Conservation (phyloP, 2,797 vertebrate species). For the Parauchenoglanis ngamensis region DNA sequence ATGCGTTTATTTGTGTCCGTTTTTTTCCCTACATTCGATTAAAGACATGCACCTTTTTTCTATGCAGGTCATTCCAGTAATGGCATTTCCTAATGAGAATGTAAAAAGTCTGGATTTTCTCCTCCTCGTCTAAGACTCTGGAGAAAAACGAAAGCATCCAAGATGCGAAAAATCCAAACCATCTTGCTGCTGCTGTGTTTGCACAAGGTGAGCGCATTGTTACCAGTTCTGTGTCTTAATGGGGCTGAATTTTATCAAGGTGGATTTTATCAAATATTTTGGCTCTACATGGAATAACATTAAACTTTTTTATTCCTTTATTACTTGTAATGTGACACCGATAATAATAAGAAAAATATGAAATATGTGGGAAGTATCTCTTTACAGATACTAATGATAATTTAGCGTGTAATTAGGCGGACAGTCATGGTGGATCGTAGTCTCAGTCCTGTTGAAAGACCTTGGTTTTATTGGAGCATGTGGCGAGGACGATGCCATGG, state of each 20-base stretch:
- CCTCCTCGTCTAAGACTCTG: constrained; percentile 62
- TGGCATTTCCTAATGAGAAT: constrained; percentile 48
- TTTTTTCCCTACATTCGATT: neutral
- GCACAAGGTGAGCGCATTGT: constrained; percentile 73
- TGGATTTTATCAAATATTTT: neutral
- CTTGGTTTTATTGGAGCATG: constrained; percentile 41
- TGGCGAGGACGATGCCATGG: constrained; percentile 7
- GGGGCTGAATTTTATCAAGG: too few species aligned
- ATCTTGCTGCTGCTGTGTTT: constrained; percentile 69
- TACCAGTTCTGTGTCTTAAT: neutral
- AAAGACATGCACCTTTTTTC: neutral
- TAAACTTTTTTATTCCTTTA: neutral
- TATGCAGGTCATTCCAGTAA: constrained; percentile 35
- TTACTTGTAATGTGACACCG: neutral
- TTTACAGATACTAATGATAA: constrained; percentile 12
- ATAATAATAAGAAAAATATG: neutral
- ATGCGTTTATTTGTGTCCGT: neutral
- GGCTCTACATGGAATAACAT: neutral
- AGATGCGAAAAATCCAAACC: constrained; percentile 72
- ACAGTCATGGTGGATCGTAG: neutral
- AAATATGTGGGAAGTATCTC: constrained; percentile 20
- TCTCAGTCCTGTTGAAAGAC: neutral
- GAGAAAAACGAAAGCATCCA: constrained; percentile 58
- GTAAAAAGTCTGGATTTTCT: constrained; percentile 68
- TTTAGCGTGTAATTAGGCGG: constrained; percentile 21